phyloP scores from a whole-genome alignment of 2,888 invertebrate genomes.

The Andrena hattorfiana region DNA sequence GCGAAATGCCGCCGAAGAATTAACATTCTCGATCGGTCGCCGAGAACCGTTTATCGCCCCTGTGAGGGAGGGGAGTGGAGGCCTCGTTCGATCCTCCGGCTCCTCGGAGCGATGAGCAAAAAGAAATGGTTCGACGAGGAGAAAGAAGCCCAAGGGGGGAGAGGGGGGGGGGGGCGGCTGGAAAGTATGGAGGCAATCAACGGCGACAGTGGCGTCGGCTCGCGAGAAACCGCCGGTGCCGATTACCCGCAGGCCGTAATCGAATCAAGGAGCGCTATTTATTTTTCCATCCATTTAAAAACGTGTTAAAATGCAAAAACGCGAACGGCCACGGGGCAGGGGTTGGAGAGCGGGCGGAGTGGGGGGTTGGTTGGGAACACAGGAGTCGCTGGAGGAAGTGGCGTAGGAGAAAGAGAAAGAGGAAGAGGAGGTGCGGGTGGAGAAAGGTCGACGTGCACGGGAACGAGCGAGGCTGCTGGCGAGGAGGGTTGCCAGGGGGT shows the following conservation, averaged over 20 bases:
- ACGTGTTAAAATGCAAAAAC: slow-evolving; percentile 77
- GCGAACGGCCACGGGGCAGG: slow-evolving; percentile 61
- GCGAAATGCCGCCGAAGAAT: slow-evolving; percentile 25
- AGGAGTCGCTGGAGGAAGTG: slow-evolving; percentile 60
- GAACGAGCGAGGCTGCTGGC: slow-evolving; percentile 65
- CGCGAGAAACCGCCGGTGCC: slow-evolving; percentile 58
- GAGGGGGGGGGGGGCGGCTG: not conserved
- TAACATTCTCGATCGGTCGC: slow-evolving; percentile 12
- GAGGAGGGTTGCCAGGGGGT: slow-evolving; percentile 55
- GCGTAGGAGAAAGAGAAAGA: slow-evolving; percentile 40
- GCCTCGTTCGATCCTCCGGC: not conserved
- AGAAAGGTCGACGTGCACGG: slow-evolving; percentile 55
- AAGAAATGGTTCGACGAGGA: not conserved
- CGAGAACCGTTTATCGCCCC: not conserved
- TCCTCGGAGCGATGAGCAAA: not conserved
- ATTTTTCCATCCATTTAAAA: slow-evolving; percentile 75
- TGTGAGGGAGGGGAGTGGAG: not conserved
- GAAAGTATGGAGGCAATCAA: slow-evolving; percentile 52
- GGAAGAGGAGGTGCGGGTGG: slow-evolving; percentile 50
- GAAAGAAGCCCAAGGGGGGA: not conserved
- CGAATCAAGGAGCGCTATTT: slow-evolving; percentile 76
- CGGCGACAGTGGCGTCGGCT: slow-evolving; percentile 24
- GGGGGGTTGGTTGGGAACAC: slow-evolving; percentile 62
- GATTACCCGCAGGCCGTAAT: slow-evolving; percentile 71
- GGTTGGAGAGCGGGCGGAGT: slow-evolving; percentile 61